These are phyloP conservation scores for Pyralis farinalis DNA, from an alignment of 2,888 invertebrate species.

Conservation along the genomic window DNA sequence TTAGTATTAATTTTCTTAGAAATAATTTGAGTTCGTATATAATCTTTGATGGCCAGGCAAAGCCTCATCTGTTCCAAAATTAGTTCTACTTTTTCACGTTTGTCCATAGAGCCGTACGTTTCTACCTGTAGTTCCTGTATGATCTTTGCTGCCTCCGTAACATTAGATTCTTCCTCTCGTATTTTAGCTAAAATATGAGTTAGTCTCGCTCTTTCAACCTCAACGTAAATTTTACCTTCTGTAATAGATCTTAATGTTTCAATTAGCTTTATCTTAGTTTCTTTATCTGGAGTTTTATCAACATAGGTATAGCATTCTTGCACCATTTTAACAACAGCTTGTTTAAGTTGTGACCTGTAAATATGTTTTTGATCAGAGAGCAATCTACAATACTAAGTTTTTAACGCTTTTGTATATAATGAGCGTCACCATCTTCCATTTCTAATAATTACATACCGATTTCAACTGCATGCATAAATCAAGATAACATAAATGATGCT, in stretches of 20 bases:
- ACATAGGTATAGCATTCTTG: conserved; percentile 97
- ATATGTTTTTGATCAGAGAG: neutral
- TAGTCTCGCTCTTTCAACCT: conserved; percentile 97
- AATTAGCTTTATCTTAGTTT: conserved; percentile 95
- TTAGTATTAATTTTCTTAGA: conserved; percentile 98
- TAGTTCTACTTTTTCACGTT: conserved; percentile 97
- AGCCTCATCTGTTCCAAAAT: conserved; percentile 99
- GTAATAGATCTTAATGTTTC: conserved; percentile 97
- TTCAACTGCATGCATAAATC: no score
- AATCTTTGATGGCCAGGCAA: conserved; percentile 97
- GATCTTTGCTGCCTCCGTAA: conserved; percentile 94
- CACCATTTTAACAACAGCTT: conserved; percentile 98
- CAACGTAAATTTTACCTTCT: conserved; percentile 99
- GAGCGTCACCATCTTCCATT: no score
- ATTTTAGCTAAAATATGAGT: conserved; percentile 94
- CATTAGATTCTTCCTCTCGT: conserved; percentile 90
- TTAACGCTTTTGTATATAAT: no score
- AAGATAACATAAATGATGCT: no score
- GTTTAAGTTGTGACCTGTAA: conserved; percentile 93
- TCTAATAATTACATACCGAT: no score
- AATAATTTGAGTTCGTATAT: conserved; percentile 98
- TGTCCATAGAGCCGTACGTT: conserved; percentile 99
- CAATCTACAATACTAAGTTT: no score
- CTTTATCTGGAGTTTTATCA: conserved; percentile 94
- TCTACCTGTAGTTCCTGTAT: conserved; percentile 97